These are phyloP conservation scores for Cenopis cana DNA, from an alignment of 2,888 invertebrate species.

Conservation along the genomic window DNA sequence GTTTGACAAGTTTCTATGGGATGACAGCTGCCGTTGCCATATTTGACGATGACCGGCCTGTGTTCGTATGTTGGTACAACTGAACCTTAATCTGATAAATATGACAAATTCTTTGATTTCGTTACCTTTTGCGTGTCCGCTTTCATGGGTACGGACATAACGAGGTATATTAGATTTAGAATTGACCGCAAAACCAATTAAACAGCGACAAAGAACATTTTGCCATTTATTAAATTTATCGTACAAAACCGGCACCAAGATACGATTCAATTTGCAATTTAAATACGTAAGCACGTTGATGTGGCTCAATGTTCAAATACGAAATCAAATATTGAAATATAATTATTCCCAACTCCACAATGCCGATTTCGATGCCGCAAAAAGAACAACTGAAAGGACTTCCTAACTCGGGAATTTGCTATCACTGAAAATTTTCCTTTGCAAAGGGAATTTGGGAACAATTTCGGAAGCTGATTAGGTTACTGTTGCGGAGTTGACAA, in stretches of 20 bases:
- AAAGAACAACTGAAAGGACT: conserved; percentile 31
- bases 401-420: conserved; percentile 29
- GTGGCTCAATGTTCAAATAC: conserved; percentile 28
- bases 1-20: too few species aligned
- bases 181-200: background rate
- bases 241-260: conserved; percentile 15
- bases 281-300: conserved; percentile 38
- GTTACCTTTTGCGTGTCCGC: too few species aligned
- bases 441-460: conserved; percentile 29
- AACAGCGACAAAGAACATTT: conserved; percentile 9
- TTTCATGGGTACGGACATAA: background rate
- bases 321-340: conserved; percentile 37
- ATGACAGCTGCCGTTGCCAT: too few species aligned
- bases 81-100: too few species aligned
- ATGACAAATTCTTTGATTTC: too few species aligned
- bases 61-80: too few species aligned
- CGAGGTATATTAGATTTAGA: background rate
- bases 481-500: conserved; percentile 37
- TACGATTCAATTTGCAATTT: conserved; percentile 34
- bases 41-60: too few species aligned
- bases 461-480: conserved; percentile 43
- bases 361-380: conserved; percentile 34
- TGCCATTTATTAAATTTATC: conserved; percentile 14
- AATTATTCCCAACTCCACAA: conserved; percentile 30
- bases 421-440: conserved; percentile 39